phyloP scores from a whole-genome alignment of 2,888 invertebrate species.

The Melanostoma scalare region DNA sequence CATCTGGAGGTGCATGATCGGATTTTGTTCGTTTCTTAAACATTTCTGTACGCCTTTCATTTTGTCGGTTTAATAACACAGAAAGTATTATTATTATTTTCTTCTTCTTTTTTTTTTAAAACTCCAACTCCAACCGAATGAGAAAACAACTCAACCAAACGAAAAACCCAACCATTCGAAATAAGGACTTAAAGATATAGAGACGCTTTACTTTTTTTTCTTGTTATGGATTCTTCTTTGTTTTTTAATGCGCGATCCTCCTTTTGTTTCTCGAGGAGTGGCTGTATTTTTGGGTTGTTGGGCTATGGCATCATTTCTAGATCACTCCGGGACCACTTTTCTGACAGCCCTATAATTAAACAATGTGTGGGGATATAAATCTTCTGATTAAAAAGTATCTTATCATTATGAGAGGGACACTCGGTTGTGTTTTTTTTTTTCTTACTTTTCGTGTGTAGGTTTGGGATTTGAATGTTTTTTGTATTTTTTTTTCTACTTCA shows the following conservation, averaged over 20 bases:
- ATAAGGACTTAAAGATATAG: slow-evolving; percentile 55
- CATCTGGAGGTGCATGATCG: slow-evolving; percentile 63
- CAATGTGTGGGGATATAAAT: slow-evolving; percentile 79
- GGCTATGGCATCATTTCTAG: slow-evolving; percentile 48
- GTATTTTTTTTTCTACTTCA: slow-evolving; percentile 8
- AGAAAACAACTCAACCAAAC: slow-evolving; percentile 36
- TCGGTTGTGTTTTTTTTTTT: slow-evolving; percentile 1
- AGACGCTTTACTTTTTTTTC: slow-evolving; percentile 19
- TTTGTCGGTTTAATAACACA: slow-evolving; percentile 72
- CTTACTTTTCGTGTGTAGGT: not conserved
- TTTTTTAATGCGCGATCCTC: slow-evolving; percentile 49
- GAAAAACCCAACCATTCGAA: slow-evolving; percentile 29
- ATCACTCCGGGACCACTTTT: slow-evolving; percentile 66
- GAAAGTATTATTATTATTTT: slow-evolving; percentile 56
- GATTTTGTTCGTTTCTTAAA: slow-evolving; percentile 45
- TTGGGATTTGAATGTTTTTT: slow-evolving; percentile 29
- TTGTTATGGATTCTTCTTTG: slow-evolving; percentile 40
- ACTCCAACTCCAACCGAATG: slow-evolving; percentile 36
- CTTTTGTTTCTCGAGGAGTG: slow-evolving; percentile 66
- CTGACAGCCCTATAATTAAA: slow-evolving; percentile 82
- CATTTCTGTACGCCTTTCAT: slow-evolving; percentile 59
- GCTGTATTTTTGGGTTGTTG: slow-evolving; percentile 41
- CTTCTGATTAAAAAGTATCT: slow-evolving; percentile 82
- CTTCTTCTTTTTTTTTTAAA: slow-evolving; percentile 44
- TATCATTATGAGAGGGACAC: slow-evolving; percentile 80